Evolutionary conservation across 2,888 invertebrate genomes (phyloP).

Genomic region (Amphipyra berbera): DNA sequence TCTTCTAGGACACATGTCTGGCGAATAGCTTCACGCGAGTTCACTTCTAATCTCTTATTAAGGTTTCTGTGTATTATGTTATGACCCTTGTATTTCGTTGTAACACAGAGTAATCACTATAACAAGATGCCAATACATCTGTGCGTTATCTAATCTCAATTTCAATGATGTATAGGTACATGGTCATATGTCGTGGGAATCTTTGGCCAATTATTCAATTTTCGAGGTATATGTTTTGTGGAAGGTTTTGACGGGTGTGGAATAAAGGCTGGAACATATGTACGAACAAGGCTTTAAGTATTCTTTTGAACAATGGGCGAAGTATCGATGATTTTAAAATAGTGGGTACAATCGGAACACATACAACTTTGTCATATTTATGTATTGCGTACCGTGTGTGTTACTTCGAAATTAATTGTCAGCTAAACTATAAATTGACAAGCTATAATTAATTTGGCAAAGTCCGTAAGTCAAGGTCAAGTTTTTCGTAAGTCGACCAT

Average conservation of each 20-base stretch:
- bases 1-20: not conserved
- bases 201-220: constrained; percentile 80
- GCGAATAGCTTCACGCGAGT: not conserved
- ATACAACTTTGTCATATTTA: too few relatives aligned
- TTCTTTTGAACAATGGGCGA: not conserved
- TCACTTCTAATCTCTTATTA: constrained; percentile 6
- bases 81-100: constrained; percentile 30
- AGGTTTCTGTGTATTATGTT: constrained; percentile 28
- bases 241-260: constrained; percentile 67
- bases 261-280: constrained; percentile 27
- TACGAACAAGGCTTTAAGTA: constrained; percentile 4
- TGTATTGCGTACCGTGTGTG: too few relatives aligned
- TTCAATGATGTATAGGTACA: constrained; percentile 49
- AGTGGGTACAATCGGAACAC: too few relatives aligned
- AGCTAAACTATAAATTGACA: too few relatives aligned
- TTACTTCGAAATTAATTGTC: too few relatives aligned
- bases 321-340: too few relatives aligned
- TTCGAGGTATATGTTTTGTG: constrained; percentile 72
- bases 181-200: constrained; percentile 69
- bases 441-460: too few relatives aligned
- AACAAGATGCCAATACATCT: constrained; percentile 48
- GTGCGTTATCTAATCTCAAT: constrained; percentile 55
- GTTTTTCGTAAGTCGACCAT: too few relatives aligned
- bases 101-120: constrained; percentile 49
- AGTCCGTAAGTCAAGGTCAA: too few relatives aligned